phyloP scores from a whole-genome alignment of 1,140 invertebrate genomes.

The Drosophila paulistorum region DNA sequence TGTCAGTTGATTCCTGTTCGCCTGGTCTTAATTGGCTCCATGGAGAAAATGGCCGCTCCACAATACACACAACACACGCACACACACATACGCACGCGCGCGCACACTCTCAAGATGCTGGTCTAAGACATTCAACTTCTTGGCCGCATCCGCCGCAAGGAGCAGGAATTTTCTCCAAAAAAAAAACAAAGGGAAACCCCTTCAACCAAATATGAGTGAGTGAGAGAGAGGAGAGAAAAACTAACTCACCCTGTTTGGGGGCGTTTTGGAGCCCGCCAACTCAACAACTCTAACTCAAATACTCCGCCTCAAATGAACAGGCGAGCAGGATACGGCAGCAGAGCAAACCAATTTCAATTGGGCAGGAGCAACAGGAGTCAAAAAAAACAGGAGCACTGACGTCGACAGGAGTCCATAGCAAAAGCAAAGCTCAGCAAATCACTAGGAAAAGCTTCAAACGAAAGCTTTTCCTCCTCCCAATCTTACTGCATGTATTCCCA shows the following conservation, averaged over 20 bases:
- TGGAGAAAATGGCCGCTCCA: constrained; percentile 81
- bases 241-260: constrained; percentile 19
- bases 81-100: constrained; percentile 32
- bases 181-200: not conserved
- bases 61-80: constrained; percentile 25
- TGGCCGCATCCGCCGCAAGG: constrained; percentile 28
- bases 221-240: constrained; percentile 10
- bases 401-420: constrained; percentile 45
- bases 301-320: constrained; percentile 81
- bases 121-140: constrained; percentile 59
- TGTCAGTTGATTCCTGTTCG: constrained; percentile 58
- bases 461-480: constrained; percentile 15
- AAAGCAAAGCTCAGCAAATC: constrained; percentile 10
- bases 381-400: constrained; percentile 69
- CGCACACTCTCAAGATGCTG: constrained; percentile 35
- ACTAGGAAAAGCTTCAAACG: not conserved
- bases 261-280: constrained; percentile 58
- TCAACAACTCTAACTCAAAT: constrained; percentile 82
- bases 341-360: constrained; percentile 9
- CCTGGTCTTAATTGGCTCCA: constrained; percentile 80
- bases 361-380: constrained; percentile 54
- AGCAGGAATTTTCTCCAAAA: constrained; percentile 38
- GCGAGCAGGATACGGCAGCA: constrained; percentile 54
- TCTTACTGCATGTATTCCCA: not conserved
- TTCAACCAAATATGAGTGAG: not conserved